phyloP scores from a whole-genome alignment of 2,113 vertebrate species.

The Fulica atra region DNA sequence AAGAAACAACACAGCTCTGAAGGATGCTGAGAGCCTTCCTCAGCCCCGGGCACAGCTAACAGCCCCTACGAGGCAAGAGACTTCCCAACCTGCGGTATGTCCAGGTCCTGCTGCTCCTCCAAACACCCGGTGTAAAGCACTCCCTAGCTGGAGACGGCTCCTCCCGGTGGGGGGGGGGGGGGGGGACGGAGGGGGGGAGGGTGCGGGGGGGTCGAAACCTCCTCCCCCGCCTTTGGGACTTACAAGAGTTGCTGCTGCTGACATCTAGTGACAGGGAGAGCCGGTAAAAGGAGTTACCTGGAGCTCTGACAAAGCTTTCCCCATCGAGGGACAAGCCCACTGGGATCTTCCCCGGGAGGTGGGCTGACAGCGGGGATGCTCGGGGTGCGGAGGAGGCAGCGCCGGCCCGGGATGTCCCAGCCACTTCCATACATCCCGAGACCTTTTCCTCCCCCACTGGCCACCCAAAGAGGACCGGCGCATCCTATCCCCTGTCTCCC shows the following conservation, averaged over 20 bases:
- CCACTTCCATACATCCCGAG: not conserved
- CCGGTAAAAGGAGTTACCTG: not conserved
- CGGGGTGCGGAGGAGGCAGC: not conserved
- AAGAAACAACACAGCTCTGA: not conserved
- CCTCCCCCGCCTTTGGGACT: not conserved
- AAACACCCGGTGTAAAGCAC: not conserved
- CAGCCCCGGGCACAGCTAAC: not conserved
- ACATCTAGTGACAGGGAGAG: slow-evolving; percentile 56
- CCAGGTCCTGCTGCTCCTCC: not conserved
- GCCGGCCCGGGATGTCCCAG: not conserved
- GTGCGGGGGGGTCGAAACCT: not conserved
- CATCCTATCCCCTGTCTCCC: not conserved
- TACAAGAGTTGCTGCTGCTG: slow-evolving; percentile 29
- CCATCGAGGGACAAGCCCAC: not conserved
- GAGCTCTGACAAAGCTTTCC: not conserved
- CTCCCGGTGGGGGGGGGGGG: too few species aligned
- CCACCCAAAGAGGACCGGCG: accelerated
- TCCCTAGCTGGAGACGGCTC: not conserved
- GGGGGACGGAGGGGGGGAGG: too few species aligned
- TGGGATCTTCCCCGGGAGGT: not conserved
- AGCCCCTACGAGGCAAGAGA: not conserved
- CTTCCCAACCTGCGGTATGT: not conserved
- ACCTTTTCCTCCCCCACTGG: not conserved
- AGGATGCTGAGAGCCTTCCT: not conserved
- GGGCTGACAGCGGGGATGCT: not conserved